These are phyloP conservation scores for Xanthorhoe designata DNA, from an alignment of 2,888 invertebrate genomes.

Conservation along the genomic window DNA sequence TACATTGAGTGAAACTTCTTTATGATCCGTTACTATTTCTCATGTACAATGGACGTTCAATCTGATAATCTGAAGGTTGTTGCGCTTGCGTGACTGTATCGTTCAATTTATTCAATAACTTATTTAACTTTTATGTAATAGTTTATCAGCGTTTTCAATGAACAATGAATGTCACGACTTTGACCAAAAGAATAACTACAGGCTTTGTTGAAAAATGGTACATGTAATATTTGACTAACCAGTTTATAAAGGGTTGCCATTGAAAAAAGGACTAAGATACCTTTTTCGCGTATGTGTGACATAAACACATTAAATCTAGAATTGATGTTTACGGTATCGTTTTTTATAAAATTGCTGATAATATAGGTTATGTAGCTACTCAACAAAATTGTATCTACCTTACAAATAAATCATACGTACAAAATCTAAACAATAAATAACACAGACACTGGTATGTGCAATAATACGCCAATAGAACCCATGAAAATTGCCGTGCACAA, in stretches of 20 bases:
- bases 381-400: too few relatives aligned
- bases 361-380: too few relatives aligned
- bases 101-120: conserved; percentile 34
- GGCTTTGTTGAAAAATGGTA: background rate
- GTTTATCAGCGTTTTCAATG: conserved; percentile 27
- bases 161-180: conserved; percentile 19
- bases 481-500: conserved; percentile 36
- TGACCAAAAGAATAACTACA: conserved; percentile 5
- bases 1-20: conserved; percentile 7
- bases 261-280: too few relatives aligned
- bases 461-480: conserved; percentile 22
- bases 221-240: too few relatives aligned
- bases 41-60: conserved; percentile 43
- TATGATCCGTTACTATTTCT: background rate
- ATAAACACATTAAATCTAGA: too few relatives aligned
- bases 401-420: background rate
- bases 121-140: conserved; percentile 38
- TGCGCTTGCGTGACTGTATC: conserved; percentile 55
- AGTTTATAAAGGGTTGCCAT: too few relatives aligned
- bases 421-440: background rate
- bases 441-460: background rate
- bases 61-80: conserved; percentile 56
- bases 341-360: too few relatives aligned
- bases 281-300: too few relatives aligned
- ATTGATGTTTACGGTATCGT: too few relatives aligned